A percentile compares a stretch with the other conserved stretches of the same genome.
Evolutionary conservation across 2,888 invertebrate species (phyloP).

Genomic region (Zygaena filipendulae): DNA sequence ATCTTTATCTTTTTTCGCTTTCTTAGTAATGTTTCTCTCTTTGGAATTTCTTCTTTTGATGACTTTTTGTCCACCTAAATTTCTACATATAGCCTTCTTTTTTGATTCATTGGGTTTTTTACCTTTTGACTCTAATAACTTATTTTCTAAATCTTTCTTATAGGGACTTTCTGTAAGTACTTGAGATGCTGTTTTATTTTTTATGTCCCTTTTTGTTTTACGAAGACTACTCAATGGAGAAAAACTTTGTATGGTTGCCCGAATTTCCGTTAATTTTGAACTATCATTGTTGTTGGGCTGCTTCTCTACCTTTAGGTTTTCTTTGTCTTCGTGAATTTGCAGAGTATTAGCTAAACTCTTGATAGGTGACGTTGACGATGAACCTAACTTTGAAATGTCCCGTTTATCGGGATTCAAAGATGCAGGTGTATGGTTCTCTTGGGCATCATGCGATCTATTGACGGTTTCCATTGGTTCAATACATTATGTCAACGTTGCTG

Average conservation of each 20-base stretch:
- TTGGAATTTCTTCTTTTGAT: not conserved
- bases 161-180: conserved; percentile 8
- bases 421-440: not conserved
- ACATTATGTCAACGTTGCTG: not conserved
- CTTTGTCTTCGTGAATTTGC: not conserved
- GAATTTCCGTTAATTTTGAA: conserved; percentile 1
- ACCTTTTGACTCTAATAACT: conserved; percentile 9
- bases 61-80: conserved; percentile 2
- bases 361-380: not conserved
- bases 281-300: not conserved
- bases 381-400: not conserved
- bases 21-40: conserved; percentile 5
- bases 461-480: not conserved
- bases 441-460: conserved; percentile 1
- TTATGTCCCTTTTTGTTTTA: conserved; percentile 2
- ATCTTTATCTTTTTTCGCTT: conserved; percentile 9
- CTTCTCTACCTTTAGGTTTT: no score
- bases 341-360: not conserved
- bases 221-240: conserved; percentile 7
- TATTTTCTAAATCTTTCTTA: conserved; percentile 9
- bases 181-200: conserved; percentile 7
- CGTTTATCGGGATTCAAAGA: not conserved
- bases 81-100: conserved; percentile 8
- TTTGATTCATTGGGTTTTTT: not conserved
- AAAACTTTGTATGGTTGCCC: conserved; percentile 4